These are phyloP conservation scores for Metopia argyrocephala DNA, from an alignment of 2,888 invertebrate species.

Conservation along the genomic window DNA sequence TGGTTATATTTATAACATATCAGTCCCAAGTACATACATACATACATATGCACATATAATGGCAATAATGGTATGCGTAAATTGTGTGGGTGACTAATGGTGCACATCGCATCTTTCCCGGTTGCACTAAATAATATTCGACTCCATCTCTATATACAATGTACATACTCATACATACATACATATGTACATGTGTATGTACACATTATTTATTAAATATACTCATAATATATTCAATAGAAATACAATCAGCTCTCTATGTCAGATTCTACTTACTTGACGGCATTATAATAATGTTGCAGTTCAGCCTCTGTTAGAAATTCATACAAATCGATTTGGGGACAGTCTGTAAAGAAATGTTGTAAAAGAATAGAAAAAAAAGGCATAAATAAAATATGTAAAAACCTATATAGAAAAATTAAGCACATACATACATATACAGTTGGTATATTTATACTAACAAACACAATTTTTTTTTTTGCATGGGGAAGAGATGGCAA, in stretches of 20 bases:
- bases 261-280: slow-evolving; percentile 81
- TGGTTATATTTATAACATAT: neutral
- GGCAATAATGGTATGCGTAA: slow-evolving; percentile 27
- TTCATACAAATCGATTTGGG: slow-evolving; percentile 85
- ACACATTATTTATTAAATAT: too few relatives aligned
- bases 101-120: slow-evolving; percentile 13
- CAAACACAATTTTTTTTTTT: too few relatives aligned
- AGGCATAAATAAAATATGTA: neutral
- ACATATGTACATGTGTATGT: neutral
- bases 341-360: slow-evolving; percentile 73
- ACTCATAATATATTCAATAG: too few relatives aligned
- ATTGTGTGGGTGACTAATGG: slow-evolving; percentile 60
- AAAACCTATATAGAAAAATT: neutral
- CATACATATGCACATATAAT: neutral
- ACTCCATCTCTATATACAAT: neutral
- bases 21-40: neutral
- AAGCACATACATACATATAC: slow-evolving; percentile 25
- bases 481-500: slow-evolving; percentile 1
- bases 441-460: neutral
- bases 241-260: too few relatives aligned
- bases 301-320: slow-evolving; percentile 96
- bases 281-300: slow-evolving; percentile 91
- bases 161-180: neutral
- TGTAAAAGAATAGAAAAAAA: slow-evolving; percentile 64
- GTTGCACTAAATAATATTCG: neutral